Evolutionary conservation across 2,113 vertebrate species (phyloP), one percentile per base, ranked within the genome.

Genomic region (Thomomys bottae): DNA sequence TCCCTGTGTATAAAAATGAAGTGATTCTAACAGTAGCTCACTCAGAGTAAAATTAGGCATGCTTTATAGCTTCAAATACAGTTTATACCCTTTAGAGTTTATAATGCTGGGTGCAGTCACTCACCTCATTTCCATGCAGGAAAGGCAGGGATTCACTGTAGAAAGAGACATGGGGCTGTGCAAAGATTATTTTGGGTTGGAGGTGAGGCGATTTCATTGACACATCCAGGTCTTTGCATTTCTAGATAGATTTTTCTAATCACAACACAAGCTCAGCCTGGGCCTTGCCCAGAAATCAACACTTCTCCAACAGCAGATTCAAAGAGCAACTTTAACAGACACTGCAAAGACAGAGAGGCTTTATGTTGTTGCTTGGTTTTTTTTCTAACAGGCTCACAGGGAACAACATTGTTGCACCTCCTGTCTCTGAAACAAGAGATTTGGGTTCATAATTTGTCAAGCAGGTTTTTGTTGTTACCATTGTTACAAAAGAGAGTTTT

Each of bases 11-110:
- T 88, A 77, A 94, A 12, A 84, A 63, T 73, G 68, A 84, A 88
- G 80, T 79, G 21, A 88, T 88, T 93, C 71, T 88, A 73, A 61
- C 89, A 79, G 90, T 70, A 94, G 80, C 81, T 95, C 84, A 77
- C 54, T 26, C 9, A 5, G 9, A 14, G 24, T 71, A 32, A 94
- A 86, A 38, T 54, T 14, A 0, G 40, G 26, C 64, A n/a, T 40
- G 38, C 32, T 64, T 79, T 57, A 42, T 3, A 30, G 32, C 54
- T 84, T 83, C 34, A 59, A 85, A 73, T 34, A 42, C 42, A 68
- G 40, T 26, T 18, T 28, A 18, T 77, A 68, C 36, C 7, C 63
- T 67, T 87, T 84, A 61, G 10, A 80, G 38, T 61, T 70, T 71
- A 30, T 76, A 70, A 84, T 15, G 17, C 17, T 8, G 21, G n/a